A percentile compares a stretch with the other conserved stretches of the same genome.
phyloP scores from a whole-genome alignment of 2,888 invertebrate genomes.

The Phyllotreta striolata region DNA sequence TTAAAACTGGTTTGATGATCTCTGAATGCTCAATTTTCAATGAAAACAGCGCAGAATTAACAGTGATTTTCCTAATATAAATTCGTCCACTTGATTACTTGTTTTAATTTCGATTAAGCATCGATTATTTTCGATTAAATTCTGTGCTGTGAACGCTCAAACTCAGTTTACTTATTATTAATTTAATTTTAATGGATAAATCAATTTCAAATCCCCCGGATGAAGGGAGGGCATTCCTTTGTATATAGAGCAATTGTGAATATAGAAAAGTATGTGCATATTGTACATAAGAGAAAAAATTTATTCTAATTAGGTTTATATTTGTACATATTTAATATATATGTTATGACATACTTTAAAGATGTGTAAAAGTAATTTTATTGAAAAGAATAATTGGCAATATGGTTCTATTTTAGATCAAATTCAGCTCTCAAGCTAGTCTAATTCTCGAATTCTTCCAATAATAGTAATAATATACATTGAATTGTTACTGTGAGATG shows the following conservation, averaged over 20 bases:
- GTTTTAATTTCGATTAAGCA: too few relatives aligned
- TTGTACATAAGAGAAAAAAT: conserved; percentile 59
- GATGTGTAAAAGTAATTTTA: conserved; percentile 57
- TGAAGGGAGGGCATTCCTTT: conserved; percentile 56
- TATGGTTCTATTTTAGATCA: conserved; percentile 54
- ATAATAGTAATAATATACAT: too few relatives aligned
- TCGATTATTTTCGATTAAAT: conserved; percentile 2
- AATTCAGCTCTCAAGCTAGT: conserved; percentile 50
- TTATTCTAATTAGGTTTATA: conserved; percentile 57
- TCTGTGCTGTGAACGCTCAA: conserved; percentile 37
- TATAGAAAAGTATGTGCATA: conserved; percentile 52
- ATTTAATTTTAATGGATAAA: conserved; percentile 27
- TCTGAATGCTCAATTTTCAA: conserved; percentile 17
- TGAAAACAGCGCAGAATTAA: conserved; percentile 10
- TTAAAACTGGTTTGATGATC: conserved; percentile 20
- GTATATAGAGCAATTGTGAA: conserved; percentile 54
- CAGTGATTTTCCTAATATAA: background rate
- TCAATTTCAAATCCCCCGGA: conserved; percentile 16
- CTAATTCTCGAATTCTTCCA: background rate
- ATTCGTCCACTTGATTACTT: too few relatives aligned
- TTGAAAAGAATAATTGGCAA: conserved; percentile 53
- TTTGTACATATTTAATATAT: conserved; percentile 54
- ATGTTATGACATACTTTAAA: conserved; percentile 57
- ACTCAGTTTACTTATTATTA: conserved; percentile 31
- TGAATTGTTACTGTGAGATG: too few relatives aligned